phyloP scores from a whole-genome alignment of 2,113 vertebrate species.

The Mellivora capensis region DNA sequence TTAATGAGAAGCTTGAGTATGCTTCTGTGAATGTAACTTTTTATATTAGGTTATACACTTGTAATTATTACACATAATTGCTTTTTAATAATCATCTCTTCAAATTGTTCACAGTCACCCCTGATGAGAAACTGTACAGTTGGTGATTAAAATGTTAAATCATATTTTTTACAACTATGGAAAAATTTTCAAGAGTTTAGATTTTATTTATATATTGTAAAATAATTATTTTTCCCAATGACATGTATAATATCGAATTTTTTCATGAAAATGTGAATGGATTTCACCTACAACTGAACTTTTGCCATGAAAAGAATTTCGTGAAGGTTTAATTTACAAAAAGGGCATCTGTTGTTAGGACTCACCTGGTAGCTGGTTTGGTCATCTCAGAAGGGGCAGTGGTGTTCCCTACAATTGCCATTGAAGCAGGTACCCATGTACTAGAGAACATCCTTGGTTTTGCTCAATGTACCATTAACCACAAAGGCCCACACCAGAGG shows the following conservation, averaged over 20 bases:
- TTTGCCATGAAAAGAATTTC: neutral
- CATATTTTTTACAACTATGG: neutral
- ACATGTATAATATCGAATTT: neutral
- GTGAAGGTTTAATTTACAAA: neutral
- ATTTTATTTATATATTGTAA: neutral
- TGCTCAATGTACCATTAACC: neutral
- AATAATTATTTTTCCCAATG: neutral
- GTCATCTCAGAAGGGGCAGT: neutral
- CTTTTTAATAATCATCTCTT: slow-evolving; percentile 11
- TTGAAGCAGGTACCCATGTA: neutral
- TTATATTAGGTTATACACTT: neutral
- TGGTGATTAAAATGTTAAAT: neutral
- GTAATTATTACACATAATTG: neutral
- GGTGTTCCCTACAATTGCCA: neutral
- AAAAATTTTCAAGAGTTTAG: neutral
- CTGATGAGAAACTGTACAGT: neutral
- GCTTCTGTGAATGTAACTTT: neutral
- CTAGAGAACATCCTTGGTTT: neutral
- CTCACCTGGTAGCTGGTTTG: neutral
- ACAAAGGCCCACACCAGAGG: neutral
- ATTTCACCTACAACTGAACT: neutral
- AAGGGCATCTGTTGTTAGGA: neutral
- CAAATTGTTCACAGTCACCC: neutral
- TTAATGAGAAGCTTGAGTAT: neutral
- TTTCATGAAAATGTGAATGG: neutral